Percentiles rank a stretch among this genome's conserved stretches.
Conservation (phyloP, 1,140 invertebrate genomes). For the Metaphire vulgaris region DNA sequence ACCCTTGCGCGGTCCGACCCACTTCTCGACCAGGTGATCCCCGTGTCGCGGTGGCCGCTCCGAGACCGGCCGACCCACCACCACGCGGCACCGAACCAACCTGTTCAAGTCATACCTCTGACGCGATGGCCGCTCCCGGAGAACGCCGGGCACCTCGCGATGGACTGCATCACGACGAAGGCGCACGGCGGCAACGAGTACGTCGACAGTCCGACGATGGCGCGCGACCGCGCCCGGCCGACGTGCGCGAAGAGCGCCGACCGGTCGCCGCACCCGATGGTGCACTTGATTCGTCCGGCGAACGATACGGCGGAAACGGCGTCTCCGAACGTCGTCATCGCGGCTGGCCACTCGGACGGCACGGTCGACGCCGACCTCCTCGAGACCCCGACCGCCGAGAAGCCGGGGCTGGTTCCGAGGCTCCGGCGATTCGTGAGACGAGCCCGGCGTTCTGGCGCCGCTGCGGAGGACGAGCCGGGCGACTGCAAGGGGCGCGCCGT, state of each 20-base stretch:
- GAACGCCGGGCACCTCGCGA: background rate
- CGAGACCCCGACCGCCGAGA: background rate
- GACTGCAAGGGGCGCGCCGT: constrained; percentile 59
- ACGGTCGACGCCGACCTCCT: background rate
- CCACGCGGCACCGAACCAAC: too few relatives aligned
- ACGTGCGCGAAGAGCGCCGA: constrained; percentile 5
- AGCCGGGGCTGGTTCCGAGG: background rate
- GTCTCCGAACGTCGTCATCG: constrained; percentile 1
- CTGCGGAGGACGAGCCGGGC: background rate
- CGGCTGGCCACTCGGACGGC: background rate
- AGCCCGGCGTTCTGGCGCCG: background rate
- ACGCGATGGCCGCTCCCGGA: constrained; percentile 19
- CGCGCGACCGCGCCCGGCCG: background rate
- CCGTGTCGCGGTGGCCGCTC: background rate
- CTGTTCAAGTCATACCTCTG: constrained; percentile 4
- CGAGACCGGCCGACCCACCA: constrained; percentile 9
- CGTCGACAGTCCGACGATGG: constrained; percentile 15
- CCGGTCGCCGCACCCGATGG: background rate
- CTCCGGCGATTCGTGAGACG: background rate
- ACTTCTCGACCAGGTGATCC: constrained; percentile 2
- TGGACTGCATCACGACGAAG: constrained; percentile 9
- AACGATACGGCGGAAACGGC: background rate
- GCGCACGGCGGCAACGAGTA: constrained; percentile 5
- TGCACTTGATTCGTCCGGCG: background rate
- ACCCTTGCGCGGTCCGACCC: background rate